phyloP scores from a whole-genome alignment of 1,140 invertebrate genomes.

The Papilio dardanus region DNA sequence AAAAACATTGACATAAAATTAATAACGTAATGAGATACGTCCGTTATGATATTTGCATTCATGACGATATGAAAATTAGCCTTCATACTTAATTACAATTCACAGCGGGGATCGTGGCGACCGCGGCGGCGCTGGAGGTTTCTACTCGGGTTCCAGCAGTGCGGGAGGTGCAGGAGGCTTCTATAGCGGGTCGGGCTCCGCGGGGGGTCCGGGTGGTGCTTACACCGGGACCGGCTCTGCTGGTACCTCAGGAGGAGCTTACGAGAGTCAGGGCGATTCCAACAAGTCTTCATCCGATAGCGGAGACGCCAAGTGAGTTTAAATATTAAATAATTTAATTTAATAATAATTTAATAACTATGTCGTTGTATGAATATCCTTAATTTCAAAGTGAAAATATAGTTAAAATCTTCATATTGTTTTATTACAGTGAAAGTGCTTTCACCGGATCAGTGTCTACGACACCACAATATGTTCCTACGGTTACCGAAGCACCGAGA shows the following conservation, averaged over 20 bases:
- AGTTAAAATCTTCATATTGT: neutral
- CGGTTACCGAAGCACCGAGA: neutral
- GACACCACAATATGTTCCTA: conserved; percentile 15
- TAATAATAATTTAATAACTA: too few species aligned
- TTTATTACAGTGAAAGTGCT: neutral
- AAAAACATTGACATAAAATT: neutral
- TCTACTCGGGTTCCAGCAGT: conserved; percentile 58
- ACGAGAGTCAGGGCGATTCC: conserved; percentile 28
- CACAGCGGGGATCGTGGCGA: conserved; percentile 72
- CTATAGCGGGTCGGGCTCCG: conserved; percentile 37
- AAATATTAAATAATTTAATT: neutral
- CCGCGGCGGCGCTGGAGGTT: conserved; percentile 66
- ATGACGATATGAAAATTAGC: neutral
- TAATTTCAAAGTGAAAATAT: too few species aligned
- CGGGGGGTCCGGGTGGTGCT: conserved; percentile 1
- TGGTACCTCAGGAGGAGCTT: conserved; percentile 49
- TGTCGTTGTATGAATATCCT: too few species aligned
- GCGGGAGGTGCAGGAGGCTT: conserved; percentile 61
- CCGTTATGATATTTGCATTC: neutral
- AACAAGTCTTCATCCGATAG: conserved; percentile 19
- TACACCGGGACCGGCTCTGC: conserved; percentile 6
- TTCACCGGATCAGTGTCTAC: neutral
- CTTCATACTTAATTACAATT: conserved; percentile 33
- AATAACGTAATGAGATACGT: neutral
- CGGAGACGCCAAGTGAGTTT: conserved; percentile 18